Base-by-base conservation (phyloP, 2,113 vertebrate genomes). In the Eublepharis macularius region DNA sequence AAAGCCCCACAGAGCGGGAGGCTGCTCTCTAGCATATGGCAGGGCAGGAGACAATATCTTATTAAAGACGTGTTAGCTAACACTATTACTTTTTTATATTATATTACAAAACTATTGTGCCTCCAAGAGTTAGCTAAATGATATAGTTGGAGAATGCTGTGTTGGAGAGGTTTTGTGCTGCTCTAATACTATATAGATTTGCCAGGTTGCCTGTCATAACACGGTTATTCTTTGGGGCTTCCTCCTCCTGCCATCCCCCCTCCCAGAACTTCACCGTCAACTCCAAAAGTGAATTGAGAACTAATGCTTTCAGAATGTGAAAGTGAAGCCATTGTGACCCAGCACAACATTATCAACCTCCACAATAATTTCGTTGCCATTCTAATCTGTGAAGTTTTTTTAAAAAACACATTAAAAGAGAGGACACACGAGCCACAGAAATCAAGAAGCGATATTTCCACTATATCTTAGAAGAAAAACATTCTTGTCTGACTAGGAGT, bases 11-110 rank as follows among this genome's bases (percentile, higher is more conserved):
- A 86, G 88, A 96, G 95, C 86, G 94, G 94, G 94, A 95, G 93
- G 92, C 96, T 94, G 95, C 94, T 94, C 93, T 8, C 92, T 79
- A 94, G 94, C 96, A 97, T 96, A 96, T 95, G 96, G 97, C 95
- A 96, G 95, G 96, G 94, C 94, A 94, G 91, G 77, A 91, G 92
- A 97, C 95, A 97, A 95, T 96, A 96, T 97, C 96, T 97, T 97
- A 96, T 97, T 96, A 97, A 96, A 95, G 95, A 95, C 94, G 95
- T 97, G 95, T 96, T 95, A 94, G 94, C 96, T 96, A 96, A 96
- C 96, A 93, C 95, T 94, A 91, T 96, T 94, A 95, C 95, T 96
- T 94, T 16, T 93, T 94, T 95, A 92, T 95, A 95, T 96, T 95
- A 91, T 90, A 95, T 96, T 96, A 97, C 90, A 89, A 95, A 95